Conservation (phyloP, 2,888 invertebrate species). For the Stenchaetothrips biformis region DNA sequence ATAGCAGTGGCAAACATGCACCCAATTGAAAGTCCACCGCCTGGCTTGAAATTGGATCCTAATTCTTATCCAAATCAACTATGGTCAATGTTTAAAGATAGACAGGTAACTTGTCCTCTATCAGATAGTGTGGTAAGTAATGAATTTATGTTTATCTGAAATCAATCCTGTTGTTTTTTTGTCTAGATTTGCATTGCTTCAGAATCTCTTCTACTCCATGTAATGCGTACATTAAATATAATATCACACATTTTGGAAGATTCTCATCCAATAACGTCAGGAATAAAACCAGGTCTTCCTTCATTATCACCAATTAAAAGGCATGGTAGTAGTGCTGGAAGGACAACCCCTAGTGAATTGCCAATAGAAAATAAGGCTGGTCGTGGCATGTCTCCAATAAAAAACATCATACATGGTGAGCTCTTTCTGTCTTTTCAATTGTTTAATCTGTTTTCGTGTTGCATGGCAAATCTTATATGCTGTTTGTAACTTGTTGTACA, state of each 20-base stretch:
- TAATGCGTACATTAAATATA: conserved; percentile 66
- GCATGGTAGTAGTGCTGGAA: conserved; percentile 30
- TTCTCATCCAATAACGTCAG: conserved; percentile 51
- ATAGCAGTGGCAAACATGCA: conserved; percentile 33
- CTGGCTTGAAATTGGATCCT: background rate
- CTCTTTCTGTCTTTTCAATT: background rate
- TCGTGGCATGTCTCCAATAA: conserved; percentile 46
- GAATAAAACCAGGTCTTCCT: conserved; percentile 54
- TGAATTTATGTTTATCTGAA: no score
- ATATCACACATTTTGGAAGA: conserved; percentile 73
- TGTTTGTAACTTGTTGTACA: background rate
- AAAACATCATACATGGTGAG: conserved; percentile 41
- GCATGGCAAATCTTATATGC: background rate
- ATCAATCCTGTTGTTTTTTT: background rate
- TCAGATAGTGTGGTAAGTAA: background rate
- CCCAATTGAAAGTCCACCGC: conserved; percentile 2
- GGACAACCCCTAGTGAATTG: background rate
- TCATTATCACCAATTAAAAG: conserved; percentile 45
- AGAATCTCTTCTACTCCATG: conserved; percentile 51
- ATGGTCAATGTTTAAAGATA: conserved; percentile 34
- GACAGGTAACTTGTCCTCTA: conserved; percentile 30
- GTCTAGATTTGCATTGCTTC: conserved; percentile 5
- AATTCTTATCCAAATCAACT: background rate
- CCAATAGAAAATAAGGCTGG: background rate
- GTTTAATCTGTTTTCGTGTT: background rate